Conservation (phyloP, 2,888 invertebrate genomes). For the Eupithecia subfuscata region DNA sequence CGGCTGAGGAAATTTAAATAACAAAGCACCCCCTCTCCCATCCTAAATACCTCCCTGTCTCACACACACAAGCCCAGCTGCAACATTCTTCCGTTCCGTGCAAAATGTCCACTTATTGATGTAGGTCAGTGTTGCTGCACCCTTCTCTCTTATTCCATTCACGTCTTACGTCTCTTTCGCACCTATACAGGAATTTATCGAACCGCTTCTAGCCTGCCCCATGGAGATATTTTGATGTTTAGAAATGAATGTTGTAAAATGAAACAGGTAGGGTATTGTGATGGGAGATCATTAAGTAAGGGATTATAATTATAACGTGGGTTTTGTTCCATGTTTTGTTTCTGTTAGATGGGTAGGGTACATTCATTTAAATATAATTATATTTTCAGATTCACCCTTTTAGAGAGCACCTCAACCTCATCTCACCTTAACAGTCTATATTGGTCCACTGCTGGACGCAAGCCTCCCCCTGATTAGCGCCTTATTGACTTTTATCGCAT, state of each 20-base stretch:
- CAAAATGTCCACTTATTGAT: constrained; percentile 75
- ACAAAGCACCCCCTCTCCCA: neutral
- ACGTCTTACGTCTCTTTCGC: constrained; percentile 50
- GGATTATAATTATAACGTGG: neutral
- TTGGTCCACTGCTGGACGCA: no score
- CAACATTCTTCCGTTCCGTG: constrained; percentile 66
- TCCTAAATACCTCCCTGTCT: constrained; percentile 21
- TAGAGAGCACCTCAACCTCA: no score
- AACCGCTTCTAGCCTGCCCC: constrained; percentile 48
- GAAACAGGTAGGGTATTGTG: neutral
- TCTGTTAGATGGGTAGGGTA: neutral
- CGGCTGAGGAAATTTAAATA: neutral
- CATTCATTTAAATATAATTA: no score
- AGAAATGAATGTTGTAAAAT: constrained; percentile 16
- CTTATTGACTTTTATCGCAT: no score
- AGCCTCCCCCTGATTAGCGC: no score
- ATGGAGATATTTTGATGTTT: constrained; percentile 27
- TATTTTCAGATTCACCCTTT: no score
- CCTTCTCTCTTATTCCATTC: constrained; percentile 47
- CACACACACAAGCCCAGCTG: constrained; percentile 41
- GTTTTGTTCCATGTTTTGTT: neutral
- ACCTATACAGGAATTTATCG: constrained; percentile 62
- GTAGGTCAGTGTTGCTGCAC: constrained; percentile 70
- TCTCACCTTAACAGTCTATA: no score
- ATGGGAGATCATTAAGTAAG: neutral